Base-by-base conservation (phyloP, 2,113 vertebrate genomes). In the Bos javanicus region DNA sequence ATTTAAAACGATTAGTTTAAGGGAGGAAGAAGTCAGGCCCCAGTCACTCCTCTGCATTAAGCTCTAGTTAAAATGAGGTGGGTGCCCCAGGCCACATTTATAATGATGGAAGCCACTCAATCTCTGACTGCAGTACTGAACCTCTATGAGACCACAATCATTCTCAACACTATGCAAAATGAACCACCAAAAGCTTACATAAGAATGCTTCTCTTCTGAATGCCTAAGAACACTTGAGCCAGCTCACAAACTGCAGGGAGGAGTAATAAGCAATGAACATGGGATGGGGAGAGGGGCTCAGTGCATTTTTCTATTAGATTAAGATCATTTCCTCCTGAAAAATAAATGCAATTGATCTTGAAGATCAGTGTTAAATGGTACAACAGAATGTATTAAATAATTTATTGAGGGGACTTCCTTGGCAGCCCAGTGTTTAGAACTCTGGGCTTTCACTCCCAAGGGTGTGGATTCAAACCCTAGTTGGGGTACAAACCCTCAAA, bases 1-100 rank as follows among this genome's bases (percentile, higher is more conserved):
- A 78, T 54, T 96, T 87, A 93, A 62, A 95, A 90, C n/a, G 59
- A 96, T 92, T 67, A 95, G 62, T 91, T 85, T 96, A 74, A 52
- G 74, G 50, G 83, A 86, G 48, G 64, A 90, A 50, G 60, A 74
- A 39, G 39, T 85, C 50, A 54, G 94, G 17, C 48, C 39, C 76
- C 25, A 52, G 64, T 54, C 90, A 30, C 30, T 74, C 71, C 83
- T 87, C 57, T 28, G 57, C 14, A 56, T 84, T 50, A 50, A 11
- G 48, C 46, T 94, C 54, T 46, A 43, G 82, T 56, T 90, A 21
- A 85, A 67, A 78, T 10, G 76, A 88, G 84, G 56, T 19, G 8
- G 81, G 52, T 0, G 4, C 74, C 59, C 36, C 15, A n/a, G 86
- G 71, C 48, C 82, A 90, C 36, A 2, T 30, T 59, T 23, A 64